Evolutionary conservation across 2,888 invertebrate species (phyloP), one percentile per base, ranked within the genome.

Genomic region (Apomyelois bistriatella): DNA sequence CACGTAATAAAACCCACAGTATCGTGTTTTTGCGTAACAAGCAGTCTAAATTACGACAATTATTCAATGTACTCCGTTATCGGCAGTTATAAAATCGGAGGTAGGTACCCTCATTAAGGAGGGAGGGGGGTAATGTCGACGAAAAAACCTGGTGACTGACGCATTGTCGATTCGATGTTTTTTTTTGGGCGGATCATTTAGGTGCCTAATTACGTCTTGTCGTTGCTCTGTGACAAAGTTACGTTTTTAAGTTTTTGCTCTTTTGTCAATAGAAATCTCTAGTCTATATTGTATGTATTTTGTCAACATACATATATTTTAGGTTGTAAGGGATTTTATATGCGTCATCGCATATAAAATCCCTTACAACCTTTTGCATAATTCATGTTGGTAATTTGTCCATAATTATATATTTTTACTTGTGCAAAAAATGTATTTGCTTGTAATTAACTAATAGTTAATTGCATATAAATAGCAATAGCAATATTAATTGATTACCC

Each of bases 41-140:
- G 84, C 80, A 72, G 74, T 65, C 78, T 82, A 82, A 87, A 88
- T 87, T 82, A 85, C 82, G 81, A 85, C 89, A 89, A 87, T 89
- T 88, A 89, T 86, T 89, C 88, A 85, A 88, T 87, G 87, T 79
- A 71, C 72, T 77, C 70, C 76, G 84, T 77, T 88, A 88, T 89
- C 86, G 86, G 86, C 83, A 83, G 85, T 79, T 82, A 81, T 83
- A 80, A 83, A 82, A 85, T 84, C 73, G 75, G 75, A 67, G 61
- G 69, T 65, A 67, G 61, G 69, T 66, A 58, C 57, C 58, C 82
- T 85, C 85, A 82, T 86, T 83, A 86, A 79, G 78, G 80, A 79
- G 73, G 70, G 71, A 66, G 62, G 59, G 55, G 61, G 60, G 59
- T 55, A 62, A 58, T 53, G 61, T 53, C 58, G 58, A 52, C 30